Conservation (phyloP, 1,140 invertebrate species). For the Micrasema longulum region DNA sequence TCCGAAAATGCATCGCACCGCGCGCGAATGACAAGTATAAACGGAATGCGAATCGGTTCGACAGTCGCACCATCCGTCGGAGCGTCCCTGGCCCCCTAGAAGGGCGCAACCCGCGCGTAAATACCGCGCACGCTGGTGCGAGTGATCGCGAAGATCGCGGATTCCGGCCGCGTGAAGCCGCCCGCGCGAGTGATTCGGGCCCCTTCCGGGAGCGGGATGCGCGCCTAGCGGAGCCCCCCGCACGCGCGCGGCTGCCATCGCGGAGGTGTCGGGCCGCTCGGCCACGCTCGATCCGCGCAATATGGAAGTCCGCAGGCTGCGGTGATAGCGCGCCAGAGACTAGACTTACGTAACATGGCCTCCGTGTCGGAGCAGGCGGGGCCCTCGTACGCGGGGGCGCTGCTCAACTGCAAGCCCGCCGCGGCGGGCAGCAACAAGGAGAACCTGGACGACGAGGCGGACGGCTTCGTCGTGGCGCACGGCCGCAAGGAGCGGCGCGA, state of each 20-base stretch:
- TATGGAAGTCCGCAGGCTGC: constrained; percentile 44
- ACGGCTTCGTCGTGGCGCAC: constrained; percentile 66
- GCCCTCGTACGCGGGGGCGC: constrained; percentile 65
- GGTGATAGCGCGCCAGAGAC: not conserved
- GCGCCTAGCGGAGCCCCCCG: not conserved
- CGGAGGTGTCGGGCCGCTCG: constrained; percentile 10
- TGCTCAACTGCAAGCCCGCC: constrained; percentile 56
- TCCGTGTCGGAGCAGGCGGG: constrained; percentile 55
- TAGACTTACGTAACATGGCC: constrained; percentile 38
- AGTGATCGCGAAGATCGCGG: constrained; percentile 40
- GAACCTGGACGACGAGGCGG: constrained; percentile 64
- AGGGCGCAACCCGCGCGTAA: constrained; percentile 29
- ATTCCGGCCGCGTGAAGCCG: not conserved
- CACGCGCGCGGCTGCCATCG: not conserved
- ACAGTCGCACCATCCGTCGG: not conserved
- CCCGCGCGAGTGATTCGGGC: not conserved
- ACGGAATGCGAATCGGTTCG: constrained; percentile 41
- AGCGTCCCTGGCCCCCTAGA: not conserved
- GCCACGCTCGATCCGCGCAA: constrained; percentile 47
- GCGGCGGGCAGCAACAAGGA: constrained; percentile 66
- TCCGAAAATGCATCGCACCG: constrained; percentile 58
- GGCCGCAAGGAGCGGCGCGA: constrained; percentile 55
- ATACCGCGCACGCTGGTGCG: constrained; percentile 63
- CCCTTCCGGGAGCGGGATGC: not conserved
- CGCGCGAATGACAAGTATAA: constrained; percentile 56